Evolutionary conservation across 1,140 invertebrate species (phyloP).

Genomic region (Antheraea pernyi): DNA sequence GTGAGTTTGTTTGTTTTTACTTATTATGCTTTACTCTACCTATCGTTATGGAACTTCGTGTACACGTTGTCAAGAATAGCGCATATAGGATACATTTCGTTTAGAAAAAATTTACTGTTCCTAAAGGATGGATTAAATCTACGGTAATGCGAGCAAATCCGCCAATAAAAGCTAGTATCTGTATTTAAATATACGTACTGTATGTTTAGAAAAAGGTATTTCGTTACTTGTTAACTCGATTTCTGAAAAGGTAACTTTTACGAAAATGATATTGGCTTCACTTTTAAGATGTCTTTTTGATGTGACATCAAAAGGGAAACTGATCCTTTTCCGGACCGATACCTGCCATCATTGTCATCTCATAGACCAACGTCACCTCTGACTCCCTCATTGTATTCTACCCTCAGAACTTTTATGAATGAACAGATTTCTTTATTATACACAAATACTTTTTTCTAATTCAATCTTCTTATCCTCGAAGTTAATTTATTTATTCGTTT

Average conservation of each 20-base stretch:
- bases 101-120: too few relatives aligned
- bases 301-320: constrained; percentile 70
- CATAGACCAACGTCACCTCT: constrained; percentile 41
- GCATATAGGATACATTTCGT: too few relatives aligned
- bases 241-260: constrained; percentile 24
- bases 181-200: not conserved
- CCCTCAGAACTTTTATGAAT: constrained; percentile 71
- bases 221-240: constrained; percentile 24
- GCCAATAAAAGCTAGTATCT: too few relatives aligned
- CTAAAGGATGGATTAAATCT: too few relatives aligned
- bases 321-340: constrained; percentile 67
- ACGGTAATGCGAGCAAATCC: too few relatives aligned
- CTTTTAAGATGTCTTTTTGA: constrained; percentile 50
- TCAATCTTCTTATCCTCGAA: constrained; percentile 68
- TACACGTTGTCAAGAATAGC: too few relatives aligned
- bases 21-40: too few relatives aligned
- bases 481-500: constrained; percentile 71
- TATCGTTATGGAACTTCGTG: too few relatives aligned
- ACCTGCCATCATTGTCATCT: constrained; percentile 60
- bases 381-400: constrained; percentile 54
- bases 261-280: constrained; percentile 35
- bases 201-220: not conserved
- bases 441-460: constrained; percentile 69
- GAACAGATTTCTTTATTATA: constrained; percentile 70
- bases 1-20: too few relatives aligned